Evolutionary conservation across 37 sponge, comb jelly and placozoan genomes (phyloP).

Genomic region (Ianthella basta): DNA sequence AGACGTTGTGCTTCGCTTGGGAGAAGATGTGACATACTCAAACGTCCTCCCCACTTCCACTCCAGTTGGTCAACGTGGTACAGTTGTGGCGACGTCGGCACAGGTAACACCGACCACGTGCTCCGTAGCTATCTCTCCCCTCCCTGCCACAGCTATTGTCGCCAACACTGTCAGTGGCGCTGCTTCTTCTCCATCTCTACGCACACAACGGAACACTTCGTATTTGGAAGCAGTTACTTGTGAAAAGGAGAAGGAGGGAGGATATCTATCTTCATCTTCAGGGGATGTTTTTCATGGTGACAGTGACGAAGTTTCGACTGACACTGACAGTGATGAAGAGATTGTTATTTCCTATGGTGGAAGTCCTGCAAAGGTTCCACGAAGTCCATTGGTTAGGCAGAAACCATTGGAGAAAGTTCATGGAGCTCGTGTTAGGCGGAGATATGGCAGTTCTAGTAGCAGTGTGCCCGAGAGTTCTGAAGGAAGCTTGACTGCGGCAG

Average conservation of each 20-base stretch:
- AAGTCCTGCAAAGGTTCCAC: not conserved
- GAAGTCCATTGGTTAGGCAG: not conserved
- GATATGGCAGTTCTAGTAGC: not conserved
- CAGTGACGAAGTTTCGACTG: not conserved
- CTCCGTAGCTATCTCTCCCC: not conserved
- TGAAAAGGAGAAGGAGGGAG: too few species aligned
- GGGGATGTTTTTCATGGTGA: not conserved
- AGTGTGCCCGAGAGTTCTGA: not conserved
- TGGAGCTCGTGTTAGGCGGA: not conserved
- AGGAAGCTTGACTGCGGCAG: too few species aligned
- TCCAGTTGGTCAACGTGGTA: not conserved
- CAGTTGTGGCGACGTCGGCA: too few species aligned
- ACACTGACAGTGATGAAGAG: constrained; percentile 6
- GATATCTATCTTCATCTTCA: too few species aligned
- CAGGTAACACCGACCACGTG: not conserved
- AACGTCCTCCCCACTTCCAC: not conserved
- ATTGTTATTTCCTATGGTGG: not conserved
- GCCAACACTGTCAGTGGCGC: too few species aligned
- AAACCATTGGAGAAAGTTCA: not conserved
- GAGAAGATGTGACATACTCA: not conserved
- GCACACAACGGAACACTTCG: not conserved
- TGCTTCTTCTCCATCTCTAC: too few species aligned
- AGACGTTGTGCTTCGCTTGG: too few species aligned
- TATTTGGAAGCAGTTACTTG: not conserved
- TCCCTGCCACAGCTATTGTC: not conserved